These are phyloP conservation scores for Phymatocera aterrima DNA, from an alignment of 2,888 invertebrate genomes.

Conservation along the genomic window DNA sequence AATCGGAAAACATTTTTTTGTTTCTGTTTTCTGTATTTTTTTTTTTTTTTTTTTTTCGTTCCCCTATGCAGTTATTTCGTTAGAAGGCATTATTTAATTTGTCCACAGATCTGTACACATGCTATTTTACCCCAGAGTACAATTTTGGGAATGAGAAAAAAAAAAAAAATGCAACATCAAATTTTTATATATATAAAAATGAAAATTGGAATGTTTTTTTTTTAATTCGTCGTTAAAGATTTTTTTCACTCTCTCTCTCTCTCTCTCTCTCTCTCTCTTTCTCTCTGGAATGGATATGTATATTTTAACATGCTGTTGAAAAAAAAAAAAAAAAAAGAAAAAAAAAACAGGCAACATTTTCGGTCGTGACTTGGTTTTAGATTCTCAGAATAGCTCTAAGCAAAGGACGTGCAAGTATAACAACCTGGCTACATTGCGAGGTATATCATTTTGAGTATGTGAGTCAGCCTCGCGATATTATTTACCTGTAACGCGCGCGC, in stretches of 20 bases:
- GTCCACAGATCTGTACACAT: no score
- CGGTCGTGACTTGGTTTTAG: constrained; percentile 28
- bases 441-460: constrained; percentile 18
- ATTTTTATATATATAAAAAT: no score
- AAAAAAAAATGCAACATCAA: no score
- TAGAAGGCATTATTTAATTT: no score
- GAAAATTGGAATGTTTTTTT: no score
- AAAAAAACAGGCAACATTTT: constrained; percentile 21
- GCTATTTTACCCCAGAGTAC: no score
- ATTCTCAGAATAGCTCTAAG: constrained; percentile 35
- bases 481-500: neutral
- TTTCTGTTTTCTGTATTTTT: neutral
- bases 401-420: neutral
- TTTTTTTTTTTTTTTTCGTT: neutral
- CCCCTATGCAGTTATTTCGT: no score
- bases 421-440: constrained; percentile 5
- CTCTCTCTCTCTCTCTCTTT: no score
- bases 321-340: neutral
- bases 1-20: no score
- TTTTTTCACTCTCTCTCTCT: neutral
- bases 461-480: constrained; percentile 3
- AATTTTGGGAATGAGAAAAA: no score
- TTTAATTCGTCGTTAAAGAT: no score
- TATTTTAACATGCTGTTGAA: neutral
- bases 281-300: neutral